These are phyloP conservation scores for Ascaphus truei DNA, from an alignment of 2,113 vertebrate species.

Conservation along the genomic window DNA sequence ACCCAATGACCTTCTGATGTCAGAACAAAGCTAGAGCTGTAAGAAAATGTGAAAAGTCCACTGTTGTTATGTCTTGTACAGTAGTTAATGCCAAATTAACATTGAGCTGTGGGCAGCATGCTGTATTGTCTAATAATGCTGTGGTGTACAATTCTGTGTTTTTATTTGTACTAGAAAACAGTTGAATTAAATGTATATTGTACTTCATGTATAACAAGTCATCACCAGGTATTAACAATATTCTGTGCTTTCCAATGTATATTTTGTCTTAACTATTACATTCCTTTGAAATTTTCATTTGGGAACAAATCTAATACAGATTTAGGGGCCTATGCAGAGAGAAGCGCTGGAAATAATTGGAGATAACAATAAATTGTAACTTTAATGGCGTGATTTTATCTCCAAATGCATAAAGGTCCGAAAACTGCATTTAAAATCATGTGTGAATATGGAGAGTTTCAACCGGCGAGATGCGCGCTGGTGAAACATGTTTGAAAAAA, in stretches of 20 bases:
- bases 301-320: too few species aligned
- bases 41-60: slow-evolving; percentile 11
- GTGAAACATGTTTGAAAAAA: too few species aligned
- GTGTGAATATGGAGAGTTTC: too few species aligned
- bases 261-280: not conserved
- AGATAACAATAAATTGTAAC: too few species aligned
- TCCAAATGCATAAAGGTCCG: too few species aligned
- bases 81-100: slow-evolving; percentile 28
- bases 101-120: slow-evolving; percentile 18
- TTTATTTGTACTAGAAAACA: slow-evolving; percentile 18
- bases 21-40: slow-evolving; percentile 11
- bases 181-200: slow-evolving; percentile 18
- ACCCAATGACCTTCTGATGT: slow-evolving; percentile 4
- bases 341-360: too few species aligned
- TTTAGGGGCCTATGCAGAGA: too few species aligned
- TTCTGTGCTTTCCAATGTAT: not conserved
- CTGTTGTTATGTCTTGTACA: slow-evolving; percentile 28
- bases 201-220: slow-evolving; percentile 8
- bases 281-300: not conserved
- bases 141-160: slow-evolving; percentile 16
- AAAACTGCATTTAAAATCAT: too few species aligned
- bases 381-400: too few species aligned
- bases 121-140: slow-evolving; percentile 1
- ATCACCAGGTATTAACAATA: not conserved
- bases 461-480: too few species aligned